Base-by-base conservation (phyloP, 2,888 invertebrate species). In the Polyploca ridens region DNA sequence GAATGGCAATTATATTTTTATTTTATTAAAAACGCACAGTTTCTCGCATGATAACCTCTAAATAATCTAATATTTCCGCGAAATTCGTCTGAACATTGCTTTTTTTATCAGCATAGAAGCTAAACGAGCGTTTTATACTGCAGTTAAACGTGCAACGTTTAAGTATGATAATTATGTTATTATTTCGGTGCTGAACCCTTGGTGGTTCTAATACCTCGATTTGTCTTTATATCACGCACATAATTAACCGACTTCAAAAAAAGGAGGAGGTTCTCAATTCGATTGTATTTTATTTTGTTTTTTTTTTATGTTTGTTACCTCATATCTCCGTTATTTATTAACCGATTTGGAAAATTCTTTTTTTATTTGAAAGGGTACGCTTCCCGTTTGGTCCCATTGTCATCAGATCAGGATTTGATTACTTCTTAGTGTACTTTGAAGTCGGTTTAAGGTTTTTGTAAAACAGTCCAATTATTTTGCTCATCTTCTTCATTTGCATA, bases 1-100 rank as follows among this genome's bases (percentile, higher is more conserved):
- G 89, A 90, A 91, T 91, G 83, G 92, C 92, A 93, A 94, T 94
- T 94, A 94, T 93, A 94, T 91, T 93, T n/a, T 93, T 93, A 93
- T 93, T 94, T 92, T 91, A 93, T 83, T 83, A 64, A 64, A 73
- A 89, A 86, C 84, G 81, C 83, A 83, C 82, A 78, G 71, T 66
- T 71, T 70, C 81, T 90, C 87, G 88, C 90, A 92, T 91, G 89
- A 88, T 87, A 74, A 82, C 71, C 69, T 76, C 81, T 80, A 86
- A 87, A 85, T 83, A 82, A 61, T 83, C 86, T 85, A 86, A 87
- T 85, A 71, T 86, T 94, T 93, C 93, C 87, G 83, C 87, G 93
- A 94, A 94, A 83, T 84, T 71, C 85, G 91, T 89, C 92, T 88
- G 89, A 75, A 75, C 41, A 61, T 61, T 27, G 61, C 27, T 61